Conservation (phyloP, 2,113 vertebrate genomes). For the Eurystomus gularis region DNA sequence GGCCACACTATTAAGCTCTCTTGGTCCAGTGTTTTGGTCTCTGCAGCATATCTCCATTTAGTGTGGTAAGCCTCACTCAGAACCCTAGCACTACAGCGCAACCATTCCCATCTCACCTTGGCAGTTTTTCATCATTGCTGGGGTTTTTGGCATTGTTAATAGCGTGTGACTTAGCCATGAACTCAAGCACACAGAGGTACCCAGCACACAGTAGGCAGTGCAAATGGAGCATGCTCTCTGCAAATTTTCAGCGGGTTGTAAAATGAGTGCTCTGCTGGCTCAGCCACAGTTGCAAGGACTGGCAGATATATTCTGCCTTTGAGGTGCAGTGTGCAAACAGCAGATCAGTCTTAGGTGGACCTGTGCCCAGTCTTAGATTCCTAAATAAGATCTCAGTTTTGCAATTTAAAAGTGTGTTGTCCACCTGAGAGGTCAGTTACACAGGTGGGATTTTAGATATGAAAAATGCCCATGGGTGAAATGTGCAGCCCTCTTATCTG, state of each 20-base stretch:
- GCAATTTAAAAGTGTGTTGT: background rate
- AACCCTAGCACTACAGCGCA: background rate
- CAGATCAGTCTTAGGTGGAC: background rate
- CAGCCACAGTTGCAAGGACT: background rate
- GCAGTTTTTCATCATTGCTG: background rate
- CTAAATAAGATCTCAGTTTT: background rate
- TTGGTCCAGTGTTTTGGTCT: background rate
- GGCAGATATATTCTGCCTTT: background rate
- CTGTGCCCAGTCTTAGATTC: background rate
- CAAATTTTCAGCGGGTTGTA: fast-evolving
- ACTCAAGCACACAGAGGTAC: background rate
- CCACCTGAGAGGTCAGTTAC: background rate
- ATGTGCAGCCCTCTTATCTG: background rate
- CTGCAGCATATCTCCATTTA: background rate
- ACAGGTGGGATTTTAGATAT: background rate
- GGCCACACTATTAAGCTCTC: background rate
- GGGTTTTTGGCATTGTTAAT: background rate
- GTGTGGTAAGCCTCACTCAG: background rate
- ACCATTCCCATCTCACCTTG: background rate
- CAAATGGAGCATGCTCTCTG: background rate
- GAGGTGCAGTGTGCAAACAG: background rate
- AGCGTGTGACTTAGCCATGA: background rate
- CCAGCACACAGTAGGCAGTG: too few relatives aligned
- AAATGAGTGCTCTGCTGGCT: background rate
- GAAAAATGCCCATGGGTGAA: background rate